phyloP scores from a whole-genome alignment of 2,797 vertebrate species.

The Cyprinella venusta region DNA sequence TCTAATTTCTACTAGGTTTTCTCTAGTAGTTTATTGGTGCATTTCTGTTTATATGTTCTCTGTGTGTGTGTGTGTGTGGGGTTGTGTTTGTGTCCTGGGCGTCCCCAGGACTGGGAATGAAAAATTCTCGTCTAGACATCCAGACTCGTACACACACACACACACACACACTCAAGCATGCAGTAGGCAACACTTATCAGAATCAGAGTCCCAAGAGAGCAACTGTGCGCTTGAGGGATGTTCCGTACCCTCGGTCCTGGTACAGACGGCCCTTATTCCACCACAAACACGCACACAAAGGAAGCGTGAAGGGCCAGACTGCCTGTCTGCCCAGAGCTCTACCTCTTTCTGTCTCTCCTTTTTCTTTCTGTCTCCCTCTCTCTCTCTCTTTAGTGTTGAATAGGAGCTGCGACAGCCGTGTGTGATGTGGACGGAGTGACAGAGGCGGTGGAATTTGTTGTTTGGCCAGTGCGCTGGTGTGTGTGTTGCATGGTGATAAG shows the following conservation, averaged over 20 bases:
- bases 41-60: neutral
- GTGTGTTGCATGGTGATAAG: constrained; percentile 81
- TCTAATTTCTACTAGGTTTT: constrained; percentile 12
- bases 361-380: constrained; percentile 3
- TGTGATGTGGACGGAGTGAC: constrained; percentile 72
- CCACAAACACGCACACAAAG: constrained; percentile 46
- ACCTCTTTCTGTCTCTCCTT: constrained; percentile 6
- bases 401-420: constrained; percentile 59
- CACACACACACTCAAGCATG: constrained; percentile 30
- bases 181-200: constrained; percentile 50
- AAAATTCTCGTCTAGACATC: constrained; percentile 55
- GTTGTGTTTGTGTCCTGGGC: constrained; percentile 43
- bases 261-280: constrained; percentile 52
- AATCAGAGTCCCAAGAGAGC: constrained; percentile 64
- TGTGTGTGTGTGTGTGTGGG: constrained; percentile 8
- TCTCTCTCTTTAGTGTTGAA: constrained; percentile 48
- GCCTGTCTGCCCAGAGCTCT: constrained; percentile 38
- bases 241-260: constrained; percentile 48
- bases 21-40: constrained; percentile 63
- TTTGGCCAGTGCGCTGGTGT: constrained; percentile 68
- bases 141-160: constrained; percentile 31
- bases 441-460: constrained; percentile 76
- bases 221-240: constrained; percentile 63
- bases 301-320: constrained; percentile 47
- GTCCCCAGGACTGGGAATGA: constrained; percentile 48